Evolutionary conservation across 2,113 vertebrate species (phyloP).

Genomic region (Clarias gariepinus): DNA sequence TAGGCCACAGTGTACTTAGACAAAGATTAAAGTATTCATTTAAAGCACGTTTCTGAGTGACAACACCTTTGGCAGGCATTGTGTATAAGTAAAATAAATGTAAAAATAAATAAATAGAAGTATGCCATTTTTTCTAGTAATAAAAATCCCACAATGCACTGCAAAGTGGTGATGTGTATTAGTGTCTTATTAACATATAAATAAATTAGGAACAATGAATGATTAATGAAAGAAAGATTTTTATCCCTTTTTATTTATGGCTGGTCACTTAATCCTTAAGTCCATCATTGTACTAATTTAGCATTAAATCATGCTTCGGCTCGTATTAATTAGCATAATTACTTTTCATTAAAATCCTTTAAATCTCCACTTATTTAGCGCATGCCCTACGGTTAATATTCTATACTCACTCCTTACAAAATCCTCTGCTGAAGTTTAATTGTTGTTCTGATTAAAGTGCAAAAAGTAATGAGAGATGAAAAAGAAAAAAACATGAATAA

Average conservation of each 20-base stretch:
- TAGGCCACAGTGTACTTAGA: too few relatives aligned
- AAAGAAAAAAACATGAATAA: neutral
- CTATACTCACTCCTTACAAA: neutral
- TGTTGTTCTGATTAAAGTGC: neutral
- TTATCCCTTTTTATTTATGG: neutral
- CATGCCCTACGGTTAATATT: neutral
- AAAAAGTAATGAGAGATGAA: neutral
- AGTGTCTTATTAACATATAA: neutral
- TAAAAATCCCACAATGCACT: neutral
- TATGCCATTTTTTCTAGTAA: neutral
- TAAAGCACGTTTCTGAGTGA: too few relatives aligned
- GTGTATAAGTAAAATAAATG: neutral
- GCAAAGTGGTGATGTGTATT: neutral
- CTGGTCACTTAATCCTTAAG: neutral
- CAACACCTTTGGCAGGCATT: neutral
- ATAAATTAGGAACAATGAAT: neutral
- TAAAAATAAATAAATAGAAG: neutral
- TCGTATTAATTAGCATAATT: neutral
- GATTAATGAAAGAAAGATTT: too few relatives aligned
- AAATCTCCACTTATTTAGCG: neutral
- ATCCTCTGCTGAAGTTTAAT: neutral
- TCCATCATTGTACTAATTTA: neutral
- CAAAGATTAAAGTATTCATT: too few relatives aligned
- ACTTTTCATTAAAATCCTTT: neutral
- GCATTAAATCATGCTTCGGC: neutral